Evolutionary conservation across 1,140 invertebrate genomes (phyloP).

Genomic region (Hestina assimilis): DNA sequence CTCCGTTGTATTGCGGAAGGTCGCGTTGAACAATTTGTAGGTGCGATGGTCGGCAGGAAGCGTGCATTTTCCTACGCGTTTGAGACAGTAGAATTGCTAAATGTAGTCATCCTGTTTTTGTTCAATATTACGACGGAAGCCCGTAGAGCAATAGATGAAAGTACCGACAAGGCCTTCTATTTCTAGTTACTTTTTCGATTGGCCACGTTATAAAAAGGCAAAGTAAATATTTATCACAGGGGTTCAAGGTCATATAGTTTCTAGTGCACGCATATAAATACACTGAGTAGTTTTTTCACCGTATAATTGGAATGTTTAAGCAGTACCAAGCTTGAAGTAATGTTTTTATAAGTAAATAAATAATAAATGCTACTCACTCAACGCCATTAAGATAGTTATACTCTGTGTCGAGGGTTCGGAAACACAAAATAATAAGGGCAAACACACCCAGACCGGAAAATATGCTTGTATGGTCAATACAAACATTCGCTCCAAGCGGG

Average conservation of each 20-base stretch:
- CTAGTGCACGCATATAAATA: slow-evolving; percentile 27
- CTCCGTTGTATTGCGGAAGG: slow-evolving; percentile 5
- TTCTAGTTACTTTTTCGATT: slow-evolving; percentile 30
- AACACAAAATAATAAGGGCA: too few relatives aligned
- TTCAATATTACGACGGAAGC: slow-evolving; percentile 28
- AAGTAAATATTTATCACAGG: slow-evolving; percentile 23
- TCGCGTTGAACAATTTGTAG: slow-evolving; percentile 35
- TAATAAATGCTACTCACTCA: too few relatives aligned
- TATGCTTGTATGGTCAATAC: too few relatives aligned
- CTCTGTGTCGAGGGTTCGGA: too few relatives aligned
- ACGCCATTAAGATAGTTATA: too few relatives aligned
- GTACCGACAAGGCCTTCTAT: slow-evolving; percentile 38
- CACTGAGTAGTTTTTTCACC: not conserved
- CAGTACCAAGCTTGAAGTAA: too few relatives aligned
- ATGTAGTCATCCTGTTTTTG: slow-evolving; percentile 38
- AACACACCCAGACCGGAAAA: too few relatives aligned
- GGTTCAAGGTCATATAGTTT: slow-evolving; percentile 36
- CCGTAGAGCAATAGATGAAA: slow-evolving; percentile 35
- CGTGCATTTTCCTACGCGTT: slow-evolving; percentile 40
- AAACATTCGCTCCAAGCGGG: too few relatives aligned
- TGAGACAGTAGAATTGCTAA: slow-evolving; percentile 38
- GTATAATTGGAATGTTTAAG: too few relatives aligned
- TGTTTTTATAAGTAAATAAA: too few relatives aligned
- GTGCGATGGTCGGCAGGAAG: slow-evolving; percentile 43
- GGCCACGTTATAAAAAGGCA: slow-evolving; percentile 31